Evolutionary conservation across 2,113 vertebrate genomes (phyloP), one percentile per base, ranked within the genome.

Genomic region (Smithornis capensis): DNA sequence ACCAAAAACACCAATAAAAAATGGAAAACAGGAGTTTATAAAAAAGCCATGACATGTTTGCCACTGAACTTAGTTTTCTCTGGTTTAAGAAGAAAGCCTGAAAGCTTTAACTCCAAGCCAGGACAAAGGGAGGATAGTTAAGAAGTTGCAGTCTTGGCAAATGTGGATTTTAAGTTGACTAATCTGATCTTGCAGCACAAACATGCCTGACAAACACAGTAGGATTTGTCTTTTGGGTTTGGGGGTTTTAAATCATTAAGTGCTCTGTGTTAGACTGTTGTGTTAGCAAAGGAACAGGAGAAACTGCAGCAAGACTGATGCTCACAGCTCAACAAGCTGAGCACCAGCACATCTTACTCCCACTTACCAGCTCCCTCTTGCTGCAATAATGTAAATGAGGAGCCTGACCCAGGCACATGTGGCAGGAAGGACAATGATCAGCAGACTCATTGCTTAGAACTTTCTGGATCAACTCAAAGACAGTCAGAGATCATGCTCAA

Each of bases 321-420:
- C 62, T 79, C 57, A 45, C 70, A 88, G 86, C 62, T 71, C 69
- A 81, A 79, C 35, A 37, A 92, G 50, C 42, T 13, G 55, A 92
- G 81, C 68, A 56, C 78, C 77, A 87, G 84, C 60, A 70, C 67
- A 1, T 37, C 63, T 53, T 68, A 65, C 79, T 86, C 90, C 85
- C 94, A 94, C 75, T 76, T 88, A 88, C 14, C 87, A 96, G 95
- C 91, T 94, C 95, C 90, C 94, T 87, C 93, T 95, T 73, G 89
- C 94, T 95, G 96, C 92, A 86, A 47, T n/a, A 28, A 81, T 49
- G 83, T 64, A 88, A 95, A 92, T 87, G 19, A 92, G 89, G 70
- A 94, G 91, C 73, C 67, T 73, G 55, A 10, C 22, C 35, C 69
- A 70, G 60, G 86, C 70, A 79, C 44, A 33, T 4, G 7, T 4